phyloP scores from a whole-genome alignment of 2,113 vertebrate species.

The Dendrocopos noguchii region DNA sequence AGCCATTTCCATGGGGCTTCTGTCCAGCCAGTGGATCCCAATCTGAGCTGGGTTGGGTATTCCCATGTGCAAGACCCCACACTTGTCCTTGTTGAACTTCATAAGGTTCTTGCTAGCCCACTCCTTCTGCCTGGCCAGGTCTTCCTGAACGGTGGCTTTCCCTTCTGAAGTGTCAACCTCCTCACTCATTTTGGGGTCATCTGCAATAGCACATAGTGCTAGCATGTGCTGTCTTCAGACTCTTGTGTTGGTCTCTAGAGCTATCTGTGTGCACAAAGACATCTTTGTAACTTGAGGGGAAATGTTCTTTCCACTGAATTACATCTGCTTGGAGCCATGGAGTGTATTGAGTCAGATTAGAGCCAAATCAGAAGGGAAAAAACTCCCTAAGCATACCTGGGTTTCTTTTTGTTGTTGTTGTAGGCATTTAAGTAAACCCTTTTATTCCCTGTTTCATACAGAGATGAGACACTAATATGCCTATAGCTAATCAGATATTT shows the following conservation, averaged over 20 bases:
- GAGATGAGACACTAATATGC: slow-evolving; percentile 7
- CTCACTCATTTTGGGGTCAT: too few species aligned
- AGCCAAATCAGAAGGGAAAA: neutral
- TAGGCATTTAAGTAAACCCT: slow-evolving; percentile 31
- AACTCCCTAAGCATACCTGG: neutral
- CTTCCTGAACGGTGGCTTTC: too few species aligned
- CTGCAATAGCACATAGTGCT: too few species aligned
- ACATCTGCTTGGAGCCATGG: neutral
- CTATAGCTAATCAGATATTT: slow-evolving; percentile 42
- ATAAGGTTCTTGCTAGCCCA: too few species aligned
- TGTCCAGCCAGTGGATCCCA: too few species aligned
- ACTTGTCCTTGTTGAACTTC: too few species aligned
- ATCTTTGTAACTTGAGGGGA: slow-evolving; percentile 20
- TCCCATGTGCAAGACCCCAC: too few species aligned
- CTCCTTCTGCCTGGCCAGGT: too few species aligned
- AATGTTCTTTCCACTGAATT: slow-evolving; percentile 5
- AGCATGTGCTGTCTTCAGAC: neutral
- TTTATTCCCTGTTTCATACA: neutral
- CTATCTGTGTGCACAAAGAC: neutral
- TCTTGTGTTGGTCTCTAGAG: neutral
- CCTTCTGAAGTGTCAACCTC: too few species aligned
- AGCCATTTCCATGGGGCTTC: too few species aligned
- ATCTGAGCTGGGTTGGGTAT: too few species aligned
- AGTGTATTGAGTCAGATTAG: slow-evolving; percentile 34
- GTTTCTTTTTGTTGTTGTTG: neutral